A percentile compares a stretch with the other conserved stretches of the same genome.
Conservation (phyloP, 2,888 invertebrate species). For the Periphyllus acericola region DNA sequence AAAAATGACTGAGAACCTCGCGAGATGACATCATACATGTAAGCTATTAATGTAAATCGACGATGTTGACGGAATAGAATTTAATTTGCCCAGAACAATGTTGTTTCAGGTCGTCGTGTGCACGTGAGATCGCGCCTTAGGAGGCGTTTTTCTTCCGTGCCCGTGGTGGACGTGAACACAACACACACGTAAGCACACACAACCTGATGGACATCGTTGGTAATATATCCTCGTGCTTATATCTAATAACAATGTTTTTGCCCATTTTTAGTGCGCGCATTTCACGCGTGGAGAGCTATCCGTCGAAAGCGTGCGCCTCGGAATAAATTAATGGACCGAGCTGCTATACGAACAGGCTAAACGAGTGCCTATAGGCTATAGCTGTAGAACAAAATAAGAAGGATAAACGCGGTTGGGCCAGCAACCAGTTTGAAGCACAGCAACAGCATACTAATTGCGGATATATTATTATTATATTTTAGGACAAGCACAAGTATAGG, state of each 20-base stretch:
- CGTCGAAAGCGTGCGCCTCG: background rate
- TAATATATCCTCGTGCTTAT: background rate
- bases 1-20: too few species aligned
- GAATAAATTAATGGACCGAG: slow-evolving; percentile 30
- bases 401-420: slow-evolving; percentile 60
- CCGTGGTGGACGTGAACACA: too few species aligned
- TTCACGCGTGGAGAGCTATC: background rate
- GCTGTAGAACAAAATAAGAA: background rate
- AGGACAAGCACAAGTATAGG: background rate
- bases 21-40: too few species aligned
- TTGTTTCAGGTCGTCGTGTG: background rate
- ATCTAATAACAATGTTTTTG: background rate
- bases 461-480: slow-evolving; percentile 25
- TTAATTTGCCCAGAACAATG: too few species aligned
- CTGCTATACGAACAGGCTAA: slow-evolving; percentile 61
- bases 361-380: background rate
- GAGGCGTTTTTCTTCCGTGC: background rate
- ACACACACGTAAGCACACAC: too few species aligned
- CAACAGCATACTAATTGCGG: slow-evolving; percentile 45
- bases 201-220: too few species aligned
- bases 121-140: background rate
- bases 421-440: slow-evolving; percentile 38
- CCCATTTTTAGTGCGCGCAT: background rate
- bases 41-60: too few species aligned
- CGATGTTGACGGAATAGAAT: too few species aligned